Percentiles rank a stretch among this genome's conserved stretches.
Evolutionary conservation across 2,797 vertebrate species (phyloP).

Genomic region (Enoplosus armatus): DNA sequence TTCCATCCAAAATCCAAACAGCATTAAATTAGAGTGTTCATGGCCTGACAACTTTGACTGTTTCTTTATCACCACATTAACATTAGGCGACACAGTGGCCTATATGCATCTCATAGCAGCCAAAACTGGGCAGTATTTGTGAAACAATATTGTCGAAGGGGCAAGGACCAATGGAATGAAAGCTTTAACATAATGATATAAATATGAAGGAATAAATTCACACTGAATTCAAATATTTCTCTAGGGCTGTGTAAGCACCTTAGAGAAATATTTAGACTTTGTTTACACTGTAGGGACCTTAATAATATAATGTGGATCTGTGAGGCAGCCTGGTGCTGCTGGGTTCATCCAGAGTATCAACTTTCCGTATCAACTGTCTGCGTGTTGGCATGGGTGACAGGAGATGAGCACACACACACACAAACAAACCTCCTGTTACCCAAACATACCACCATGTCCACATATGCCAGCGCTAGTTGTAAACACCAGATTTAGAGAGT

Average conservation of each 20-base stretch:
- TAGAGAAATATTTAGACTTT: slow-evolving; percentile 7
- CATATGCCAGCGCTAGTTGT: slow-evolving; percentile 10
- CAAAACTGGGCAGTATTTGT: no score
- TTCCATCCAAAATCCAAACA: no score
- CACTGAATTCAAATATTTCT: slow-evolving; percentile 8
- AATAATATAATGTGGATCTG: slow-evolving; percentile 35
- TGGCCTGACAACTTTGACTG: no score
- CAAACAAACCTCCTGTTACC: slow-evolving; percentile 26
- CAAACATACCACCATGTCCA: slow-evolving; percentile 11
- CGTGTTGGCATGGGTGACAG: slow-evolving; percentile 13
- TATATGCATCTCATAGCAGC: no score
- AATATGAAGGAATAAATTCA: background rate
- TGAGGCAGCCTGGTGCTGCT: slow-evolving; percentile 32
- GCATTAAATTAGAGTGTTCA: no score
- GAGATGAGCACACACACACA: slow-evolving; percentile 18
- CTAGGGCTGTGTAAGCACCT: background rate
- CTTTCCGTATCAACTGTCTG: slow-evolving; percentile 48
- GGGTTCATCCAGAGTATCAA: slow-evolving; percentile 41
- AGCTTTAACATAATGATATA: background rate
- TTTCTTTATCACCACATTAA: no score
- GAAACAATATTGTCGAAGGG: background rate
- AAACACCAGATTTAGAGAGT: background rate
- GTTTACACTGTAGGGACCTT: slow-evolving; percentile 16
- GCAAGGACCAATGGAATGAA: background rate
- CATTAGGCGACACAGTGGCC: no score